Evolutionary conservation across 2,113 vertebrate species (phyloP).

Genomic region (Ciconia maguari): DNA sequence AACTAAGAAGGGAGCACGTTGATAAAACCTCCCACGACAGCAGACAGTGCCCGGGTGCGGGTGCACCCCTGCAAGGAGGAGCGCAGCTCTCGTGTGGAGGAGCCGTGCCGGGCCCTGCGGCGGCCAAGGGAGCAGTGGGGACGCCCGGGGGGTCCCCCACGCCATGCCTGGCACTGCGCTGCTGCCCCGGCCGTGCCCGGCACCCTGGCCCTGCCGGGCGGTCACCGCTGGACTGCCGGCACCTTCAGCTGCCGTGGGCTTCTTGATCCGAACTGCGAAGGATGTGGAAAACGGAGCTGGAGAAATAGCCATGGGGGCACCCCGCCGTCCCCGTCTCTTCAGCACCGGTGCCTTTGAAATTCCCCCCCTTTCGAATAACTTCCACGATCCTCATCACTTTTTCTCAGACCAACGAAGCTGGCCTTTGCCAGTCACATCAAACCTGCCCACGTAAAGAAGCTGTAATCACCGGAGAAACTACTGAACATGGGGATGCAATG

Average conservation of each 20-base stretch:
- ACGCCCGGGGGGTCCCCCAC: not conserved
- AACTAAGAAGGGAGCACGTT: not conserved
- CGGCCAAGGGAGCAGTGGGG: not conserved
- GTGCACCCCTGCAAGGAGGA: too few species aligned
- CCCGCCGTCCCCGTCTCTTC: not conserved
- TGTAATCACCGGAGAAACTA: not conserved
- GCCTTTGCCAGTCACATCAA: not conserved
- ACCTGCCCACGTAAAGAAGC: not conserved
- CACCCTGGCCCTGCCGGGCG: not conserved
- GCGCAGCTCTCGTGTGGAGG: not conserved
- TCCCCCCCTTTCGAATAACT: not conserved
- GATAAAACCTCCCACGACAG: not conserved
- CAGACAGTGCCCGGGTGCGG: not conserved
- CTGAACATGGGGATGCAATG: not conserved
- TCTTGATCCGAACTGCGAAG: not conserved
- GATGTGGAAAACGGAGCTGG: not conserved
- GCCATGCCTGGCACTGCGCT: not conserved
- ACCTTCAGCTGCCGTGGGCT: not conserved
- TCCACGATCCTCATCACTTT: not conserved
- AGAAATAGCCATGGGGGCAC: not conserved
- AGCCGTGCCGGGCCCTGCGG: not conserved
- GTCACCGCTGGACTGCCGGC: not conserved
- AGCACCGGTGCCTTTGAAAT: too few species aligned
- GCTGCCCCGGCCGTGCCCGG: not conserved
- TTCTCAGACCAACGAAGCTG: not conserved